Percentiles rank a stretch among this genome's conserved stretches.
phyloP scores from a whole-genome alignment of 2,888 invertebrate genomes.

The Nemapogon koenigi region DNA sequence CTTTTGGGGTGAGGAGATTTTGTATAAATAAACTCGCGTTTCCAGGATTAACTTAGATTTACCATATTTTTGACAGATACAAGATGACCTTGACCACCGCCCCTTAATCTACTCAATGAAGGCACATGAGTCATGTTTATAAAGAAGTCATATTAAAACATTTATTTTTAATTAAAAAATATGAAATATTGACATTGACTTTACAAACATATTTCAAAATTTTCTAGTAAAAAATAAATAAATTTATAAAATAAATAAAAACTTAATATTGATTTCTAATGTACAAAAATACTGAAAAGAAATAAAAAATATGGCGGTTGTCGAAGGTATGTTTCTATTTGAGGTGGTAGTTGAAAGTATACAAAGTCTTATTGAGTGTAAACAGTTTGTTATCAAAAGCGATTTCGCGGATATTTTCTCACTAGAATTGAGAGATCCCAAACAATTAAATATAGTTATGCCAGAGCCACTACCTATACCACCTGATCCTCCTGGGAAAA shows the following conservation, averaged over 20 bases:
- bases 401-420: slow-evolving; percentile 54
- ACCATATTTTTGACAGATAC: no score
- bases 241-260: slow-evolving; percentile 8
- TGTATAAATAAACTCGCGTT: no score
- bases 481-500: slow-evolving; percentile 38
- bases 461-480: slow-evolving; percentile 50
- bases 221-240: background rate
- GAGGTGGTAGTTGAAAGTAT: slow-evolving; percentile 49
- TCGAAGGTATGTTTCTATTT: slow-evolving; percentile 48
- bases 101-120: no score
- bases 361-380: slow-evolving; percentile 35
- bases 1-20: no score
- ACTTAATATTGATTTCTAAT: background rate
- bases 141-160: slow-evolving; percentile 18
- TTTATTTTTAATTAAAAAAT: no score
- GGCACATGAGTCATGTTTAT: no score
- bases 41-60: no score
- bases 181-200: no score
- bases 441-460: slow-evolving; percentile 48
- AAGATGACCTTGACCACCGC: no score
- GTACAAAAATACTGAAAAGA: slow-evolving; percentile 1
- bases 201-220: background rate
- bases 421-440: slow-evolving; percentile 49
- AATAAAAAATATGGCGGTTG: slow-evolving; percentile 41
- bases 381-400: slow-evolving; percentile 37